Base-by-base conservation (phyloP, 1,140 invertebrate species). In the Sarcophaga peregrina region DNA sequence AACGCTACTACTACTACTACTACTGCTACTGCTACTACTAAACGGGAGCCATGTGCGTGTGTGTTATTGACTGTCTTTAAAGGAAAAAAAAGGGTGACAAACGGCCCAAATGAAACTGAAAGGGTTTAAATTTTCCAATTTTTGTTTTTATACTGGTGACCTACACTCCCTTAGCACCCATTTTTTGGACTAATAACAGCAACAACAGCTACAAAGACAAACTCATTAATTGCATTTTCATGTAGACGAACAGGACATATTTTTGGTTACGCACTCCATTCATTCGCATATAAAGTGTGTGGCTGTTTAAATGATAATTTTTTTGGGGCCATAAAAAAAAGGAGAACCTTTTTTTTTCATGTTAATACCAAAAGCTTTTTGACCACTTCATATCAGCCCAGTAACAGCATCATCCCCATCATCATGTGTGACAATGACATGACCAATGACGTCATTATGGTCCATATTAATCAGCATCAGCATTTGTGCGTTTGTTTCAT, bases 161-260 rank as follows among this genome's bases (percentile, higher is more conserved):
- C 15, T 15, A 15, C 15, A 4, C 1, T 62, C 62, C 62, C 62
- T 25, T 20, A 68, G 20, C 62, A 5, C 62, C n/a, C 17, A 68
- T 68, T 68, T 15, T 37, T 37, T 37, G 1, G 25, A 37, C 25
- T n/a, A 37, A 37, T 4, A 37, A 37, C 25, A 37, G 1, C 2
- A 58, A 58, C 54, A 68, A 68, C 62, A 68, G 10, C n/a, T n/a
- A n/a, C n/a, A n/a, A n/a, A n/a, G n/a, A n/a, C 17, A 68, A 68
- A 68, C 62, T 68, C n/a, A 20, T 68, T 68, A 68, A 68, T 68
- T 68, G 62, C 62, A 25, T 68, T 68, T 68, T 20, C 17, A 68
- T 68, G 62, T 68, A 68, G 62, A 20, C 62, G 17, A 68, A 68
- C 54, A 13, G 13, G 15, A 13, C 15, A 15, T n/a, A 68, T 68